These are phyloP conservation scores for Neoscelio sp. DNA, from an alignment of 2,888 invertebrate genomes.

Conservation along the genomic window DNA sequence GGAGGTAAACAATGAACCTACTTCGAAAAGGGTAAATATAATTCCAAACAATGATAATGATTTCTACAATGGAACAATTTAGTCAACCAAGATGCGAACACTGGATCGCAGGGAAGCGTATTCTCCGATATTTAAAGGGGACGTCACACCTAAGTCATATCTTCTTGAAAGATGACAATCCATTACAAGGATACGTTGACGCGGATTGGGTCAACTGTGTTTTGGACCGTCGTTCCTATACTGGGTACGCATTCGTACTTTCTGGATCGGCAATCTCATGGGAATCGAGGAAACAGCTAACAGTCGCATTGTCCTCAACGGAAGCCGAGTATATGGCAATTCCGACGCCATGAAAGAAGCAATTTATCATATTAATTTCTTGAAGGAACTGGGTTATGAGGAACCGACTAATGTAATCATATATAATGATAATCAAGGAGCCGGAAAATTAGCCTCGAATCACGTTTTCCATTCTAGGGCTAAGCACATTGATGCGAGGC, in stretches of 20 bases:
- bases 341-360: constrained; percentile 24
- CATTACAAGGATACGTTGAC: constrained; percentile 68
- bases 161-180: neutral
- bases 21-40: no score
- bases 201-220: constrained; percentile 69
- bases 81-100: neutral
- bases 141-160: neutral
- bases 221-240: constrained; percentile 54
- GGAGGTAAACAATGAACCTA: no score
- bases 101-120: constrained; percentile 11
- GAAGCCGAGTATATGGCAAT: neutral
- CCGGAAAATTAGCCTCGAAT: constrained; percentile 13
- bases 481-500: constrained; percentile 21
- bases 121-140: constrained; percentile 2
- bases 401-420: neutral
- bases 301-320: no score
- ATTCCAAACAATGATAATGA: no score
- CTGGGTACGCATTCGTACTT: constrained; percentile 44
- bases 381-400: neutral
- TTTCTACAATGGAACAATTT: no score
- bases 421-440: constrained; percentile 24
- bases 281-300: constrained; percentile 12
- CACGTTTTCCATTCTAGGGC: constrained; percentile 10
- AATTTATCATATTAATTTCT: constrained; percentile 5
- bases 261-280: constrained; percentile 11